Evolutionary conservation across 2,888 invertebrate species (phyloP).

Genomic region (Malacosoma neustria): DNA sequence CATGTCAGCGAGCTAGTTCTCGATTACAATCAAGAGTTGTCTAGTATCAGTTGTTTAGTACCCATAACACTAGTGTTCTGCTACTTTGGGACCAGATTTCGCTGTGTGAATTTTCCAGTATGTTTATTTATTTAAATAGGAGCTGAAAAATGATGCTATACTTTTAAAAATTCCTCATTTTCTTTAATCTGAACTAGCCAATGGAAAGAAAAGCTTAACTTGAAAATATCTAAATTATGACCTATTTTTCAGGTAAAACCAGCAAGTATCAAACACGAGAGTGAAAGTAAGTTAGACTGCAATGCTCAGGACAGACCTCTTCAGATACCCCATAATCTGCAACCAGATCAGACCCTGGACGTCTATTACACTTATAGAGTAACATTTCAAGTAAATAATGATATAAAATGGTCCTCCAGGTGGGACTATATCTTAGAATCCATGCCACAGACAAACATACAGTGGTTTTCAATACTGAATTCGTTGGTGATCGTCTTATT

Average conservation of each 20-base stretch:
- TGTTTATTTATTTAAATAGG: too few species aligned
- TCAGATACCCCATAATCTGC: slow-evolving; percentile 78
- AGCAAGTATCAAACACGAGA: slow-evolving; percentile 72
- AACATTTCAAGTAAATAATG: slow-evolving; percentile 84
- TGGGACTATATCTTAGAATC: slow-evolving; percentile 99
- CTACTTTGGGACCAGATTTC: too few species aligned
- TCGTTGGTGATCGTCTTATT: slow-evolving; percentile 97
- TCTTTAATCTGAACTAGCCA: too few species aligned
- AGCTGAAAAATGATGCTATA: too few species aligned
- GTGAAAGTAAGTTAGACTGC: slow-evolving; percentile 62
- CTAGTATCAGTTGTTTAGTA: too few species aligned
- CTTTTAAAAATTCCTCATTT: too few species aligned
- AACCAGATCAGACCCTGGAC: slow-evolving; percentile 66
- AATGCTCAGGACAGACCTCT: slow-evolving; percentile 74
- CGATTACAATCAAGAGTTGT: too few species aligned
- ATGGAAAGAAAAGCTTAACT: too few species aligned
- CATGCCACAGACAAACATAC: slow-evolving; percentile 98
- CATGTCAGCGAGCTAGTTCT: too few species aligned
- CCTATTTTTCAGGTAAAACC: slow-evolving; percentile 65
- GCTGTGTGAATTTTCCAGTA: too few species aligned
- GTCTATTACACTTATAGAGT: slow-evolving; percentile 93
- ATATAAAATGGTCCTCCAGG: slow-evolving; percentile 97
- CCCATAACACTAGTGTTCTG: too few species aligned
- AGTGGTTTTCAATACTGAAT: slow-evolving; percentile 99
- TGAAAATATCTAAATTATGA: too few species aligned